Percentiles rank a stretch among this genome's conserved stretches.
These are phyloP conservation scores for Varanus komodoensis DNA, from an alignment of 2,113 vertebrate species.

Conservation along the genomic window DNA sequence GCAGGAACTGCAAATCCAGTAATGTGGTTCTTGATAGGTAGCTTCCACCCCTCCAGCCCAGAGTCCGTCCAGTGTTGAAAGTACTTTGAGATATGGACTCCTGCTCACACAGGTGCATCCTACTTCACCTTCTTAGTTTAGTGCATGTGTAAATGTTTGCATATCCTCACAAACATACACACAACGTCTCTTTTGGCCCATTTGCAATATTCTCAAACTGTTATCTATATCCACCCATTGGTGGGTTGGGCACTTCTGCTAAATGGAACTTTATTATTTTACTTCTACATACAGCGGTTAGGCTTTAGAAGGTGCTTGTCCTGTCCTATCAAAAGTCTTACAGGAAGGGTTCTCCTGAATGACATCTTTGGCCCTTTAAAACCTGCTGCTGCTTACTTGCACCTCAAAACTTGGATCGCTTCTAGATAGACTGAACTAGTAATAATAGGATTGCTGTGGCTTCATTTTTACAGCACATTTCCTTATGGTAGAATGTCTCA, in stretches of 20 bases:
- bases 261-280: background rate
- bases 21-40: background rate
- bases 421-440: conserved; percentile 37
- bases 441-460: conserved; percentile 35
- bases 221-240: background rate
- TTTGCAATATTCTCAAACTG: background rate
- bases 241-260: background rate
- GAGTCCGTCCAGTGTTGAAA: background rate
- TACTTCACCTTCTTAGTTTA: background rate
- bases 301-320: background rate
- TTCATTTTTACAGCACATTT: conserved; percentile 40
- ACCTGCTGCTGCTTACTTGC: background rate
- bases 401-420: background rate
- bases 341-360: background rate
- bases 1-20: accelerated
- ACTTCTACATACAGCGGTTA: background rate
- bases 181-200: background rate
- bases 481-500: conserved; percentile 49
- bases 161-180: no score
- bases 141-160: background rate
- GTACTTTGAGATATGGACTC: background rate
- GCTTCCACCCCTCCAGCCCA: no score
- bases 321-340: background rate
- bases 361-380: background rate
- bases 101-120: background rate